Base-by-base conservation (phyloP, 2,888 invertebrate species). In the Trichogramma evanescens region DNA sequence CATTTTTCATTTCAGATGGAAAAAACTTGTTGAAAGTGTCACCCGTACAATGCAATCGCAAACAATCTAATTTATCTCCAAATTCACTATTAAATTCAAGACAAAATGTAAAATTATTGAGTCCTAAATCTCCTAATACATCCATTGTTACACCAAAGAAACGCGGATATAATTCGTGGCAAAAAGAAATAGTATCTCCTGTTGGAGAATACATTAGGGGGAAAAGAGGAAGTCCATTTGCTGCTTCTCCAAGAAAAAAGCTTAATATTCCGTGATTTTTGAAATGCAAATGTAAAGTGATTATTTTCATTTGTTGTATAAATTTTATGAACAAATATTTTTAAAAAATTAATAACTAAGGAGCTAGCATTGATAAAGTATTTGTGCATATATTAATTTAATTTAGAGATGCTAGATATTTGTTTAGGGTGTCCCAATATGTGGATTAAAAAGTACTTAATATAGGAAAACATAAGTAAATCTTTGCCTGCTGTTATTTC, bases 121-220 rank as follows among this genome's bases (percentile, higher is more conserved):
- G 55, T 55, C 53, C 58, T 13, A 61, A 56, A 50, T 56, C 60
- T n/a, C 42, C 59, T 42, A 58, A 42, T 10, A 56, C 50, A 26
- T 49, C 56, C 7, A 53, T 42, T 7, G 48, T 41, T 1, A 43
- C 59, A 46, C 39, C 54, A 57, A 61, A 57, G 41, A 63, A 54
- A 45, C 48, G 44, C 7, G 45, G 43, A 40, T 4, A 54, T 7
- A 60, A 61, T 49, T 55, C 53, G 41, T 65, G 63, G 65, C 44
- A 59, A 10, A 59, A 59, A 45, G 54, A 67, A 51, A 56, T 66
- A 8, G 62, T 61, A 45, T 67, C 67, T 39, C 67, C 67, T 26
- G 63, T 67, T 49, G 62, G 62, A 13, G 66, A 67, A 52, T 67
- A 67, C 40, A 67, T 67, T 40, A 63, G 53, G 63, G 64, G 66